A percentile compares a stretch with the other conserved stretches of the same genome.
Conservation (phyloP, 1,140 invertebrate genomes). For the Anastrepha obliqua region DNA sequence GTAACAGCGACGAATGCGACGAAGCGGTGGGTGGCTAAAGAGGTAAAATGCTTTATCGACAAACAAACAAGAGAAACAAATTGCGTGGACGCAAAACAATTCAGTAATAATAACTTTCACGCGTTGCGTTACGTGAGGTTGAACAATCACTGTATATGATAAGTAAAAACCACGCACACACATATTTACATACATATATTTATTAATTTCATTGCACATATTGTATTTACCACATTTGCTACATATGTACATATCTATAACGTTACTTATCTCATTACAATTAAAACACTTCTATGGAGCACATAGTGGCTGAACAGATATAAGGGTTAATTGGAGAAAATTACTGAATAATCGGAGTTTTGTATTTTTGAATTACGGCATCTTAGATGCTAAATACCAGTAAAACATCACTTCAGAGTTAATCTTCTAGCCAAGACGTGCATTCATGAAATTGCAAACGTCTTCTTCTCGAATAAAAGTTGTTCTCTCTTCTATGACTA, state of each 20-base stretch:
- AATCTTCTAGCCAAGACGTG: neutral
- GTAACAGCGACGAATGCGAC: neutral
- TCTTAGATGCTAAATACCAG: neutral
- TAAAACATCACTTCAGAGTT: neutral
- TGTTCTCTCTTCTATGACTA: neutral
- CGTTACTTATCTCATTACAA: slow-evolving; percentile 7
- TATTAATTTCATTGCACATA: neutral
- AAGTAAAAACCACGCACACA: neutral
- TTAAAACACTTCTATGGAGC: neutral
- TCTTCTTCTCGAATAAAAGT: neutral
- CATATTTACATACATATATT: neutral
- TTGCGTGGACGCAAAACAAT: slow-evolving; percentile 35
- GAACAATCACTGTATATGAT: neutral
- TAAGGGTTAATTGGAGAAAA: slow-evolving; percentile 7
- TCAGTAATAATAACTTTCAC: slow-evolving; percentile 58
- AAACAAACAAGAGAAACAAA: slow-evolving; percentile 37
- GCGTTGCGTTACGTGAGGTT: slow-evolving; percentile 57
- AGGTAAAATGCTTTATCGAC: slow-evolving; percentile 10
- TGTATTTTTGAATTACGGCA: neutral
- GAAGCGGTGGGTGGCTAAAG: too few relatives aligned
- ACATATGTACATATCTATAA: too few relatives aligned
- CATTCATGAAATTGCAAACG: neutral
- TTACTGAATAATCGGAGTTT: neutral
- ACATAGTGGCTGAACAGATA: too few relatives aligned
- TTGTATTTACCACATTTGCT: neutral